These are phyloP conservation scores for Magallana nippona DNA, from an alignment of 2,888 invertebrate species.

Conservation along the genomic window DNA sequence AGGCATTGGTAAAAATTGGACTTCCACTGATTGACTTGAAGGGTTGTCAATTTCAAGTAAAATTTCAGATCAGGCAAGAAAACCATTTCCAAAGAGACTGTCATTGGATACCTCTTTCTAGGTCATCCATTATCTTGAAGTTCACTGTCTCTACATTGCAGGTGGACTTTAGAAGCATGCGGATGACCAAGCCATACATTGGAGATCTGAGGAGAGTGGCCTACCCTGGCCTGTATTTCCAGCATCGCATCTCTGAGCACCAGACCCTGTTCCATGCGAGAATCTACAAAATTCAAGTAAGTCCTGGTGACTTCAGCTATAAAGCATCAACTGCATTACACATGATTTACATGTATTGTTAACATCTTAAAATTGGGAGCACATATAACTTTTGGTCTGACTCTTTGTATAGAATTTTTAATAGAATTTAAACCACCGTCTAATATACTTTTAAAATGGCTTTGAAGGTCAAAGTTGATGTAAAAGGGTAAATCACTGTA, in stretches of 20 bases:
- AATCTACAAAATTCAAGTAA: conserved; percentile 84
- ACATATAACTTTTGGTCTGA: neutral
- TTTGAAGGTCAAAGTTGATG: too few relatives aligned
- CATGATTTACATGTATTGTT: neutral
- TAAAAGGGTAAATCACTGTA: too few relatives aligned
- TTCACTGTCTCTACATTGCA: conserved; percentile 77
- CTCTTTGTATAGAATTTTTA: too few relatives aligned
- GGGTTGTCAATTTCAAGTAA: too few relatives aligned
- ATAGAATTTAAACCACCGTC: too few relatives aligned
- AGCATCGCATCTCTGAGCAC: conserved; percentile 86
- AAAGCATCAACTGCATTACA: neutral
- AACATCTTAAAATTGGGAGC: neutral
- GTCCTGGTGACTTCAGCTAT: neutral
- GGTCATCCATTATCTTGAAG: too few relatives aligned
- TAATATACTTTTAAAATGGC: too few relatives aligned
- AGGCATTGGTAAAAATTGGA: too few relatives aligned
- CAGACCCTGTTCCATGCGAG: conserved; percentile 86
- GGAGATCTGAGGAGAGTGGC: conserved; percentile 88
- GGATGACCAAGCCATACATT: conserved; percentile 92
- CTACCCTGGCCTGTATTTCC: conserved; percentile 88
- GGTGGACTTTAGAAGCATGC: conserved; percentile 91
- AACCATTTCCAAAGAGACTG: too few relatives aligned
- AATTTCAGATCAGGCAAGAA: too few relatives aligned
- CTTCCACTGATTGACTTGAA: too few relatives aligned
- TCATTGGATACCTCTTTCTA: too few relatives aligned